Base-by-base conservation (phyloP, 2,888 invertebrate genomes). In the Ormia ochracea region DNA sequence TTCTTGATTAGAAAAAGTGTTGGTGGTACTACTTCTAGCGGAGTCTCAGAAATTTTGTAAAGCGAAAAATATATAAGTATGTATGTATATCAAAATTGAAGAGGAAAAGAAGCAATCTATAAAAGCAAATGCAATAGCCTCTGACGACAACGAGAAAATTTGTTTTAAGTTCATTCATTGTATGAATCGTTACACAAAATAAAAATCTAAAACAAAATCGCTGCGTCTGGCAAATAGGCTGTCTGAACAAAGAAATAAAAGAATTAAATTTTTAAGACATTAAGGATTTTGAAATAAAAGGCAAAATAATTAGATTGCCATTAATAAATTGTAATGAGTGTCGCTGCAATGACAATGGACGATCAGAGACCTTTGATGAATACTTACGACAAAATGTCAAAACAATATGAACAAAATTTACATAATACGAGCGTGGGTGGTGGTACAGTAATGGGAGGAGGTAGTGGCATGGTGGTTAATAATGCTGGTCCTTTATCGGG, bases 281-380 rank as follows among this genome's bases (percentile, higher is more conserved):
- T 58, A 75, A 75, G 75, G 70, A 75, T 75, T 66, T 74, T 76
- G n/a, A 54, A 59, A 63, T n/a, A 66, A 69, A 76, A 58, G 68
- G 77, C 43, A 63, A 26, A 58, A 72, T 41, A 52, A 75, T 56
- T 50, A 48, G 12, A 56, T 72, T 58, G 48, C 52, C 68, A 66
- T 26, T 45, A 58, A 33, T 43, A 61, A 66, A 69, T 78, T 81
- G 73, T 77, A 81, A 82, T 87, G 87, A 87, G 87, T 87, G 88
- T 88, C 87, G 88, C 88, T 88, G 89, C 89, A 86, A 88, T 89
- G 88, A 88, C 88, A 85, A 85, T 89, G 87, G 88, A 88, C 87
- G 88, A 89, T 87, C 89, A 88, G 83, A 88, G 89, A 88, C 88
- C 89, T 77, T 87, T 89, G 84, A 87, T 88, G 88, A 88, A 88